Evolutionary conservation across 2,888 invertebrate genomes (phyloP), one percentile per base, ranked within the genome.

Genomic region (Tuberolachnus salignus): DNA sequence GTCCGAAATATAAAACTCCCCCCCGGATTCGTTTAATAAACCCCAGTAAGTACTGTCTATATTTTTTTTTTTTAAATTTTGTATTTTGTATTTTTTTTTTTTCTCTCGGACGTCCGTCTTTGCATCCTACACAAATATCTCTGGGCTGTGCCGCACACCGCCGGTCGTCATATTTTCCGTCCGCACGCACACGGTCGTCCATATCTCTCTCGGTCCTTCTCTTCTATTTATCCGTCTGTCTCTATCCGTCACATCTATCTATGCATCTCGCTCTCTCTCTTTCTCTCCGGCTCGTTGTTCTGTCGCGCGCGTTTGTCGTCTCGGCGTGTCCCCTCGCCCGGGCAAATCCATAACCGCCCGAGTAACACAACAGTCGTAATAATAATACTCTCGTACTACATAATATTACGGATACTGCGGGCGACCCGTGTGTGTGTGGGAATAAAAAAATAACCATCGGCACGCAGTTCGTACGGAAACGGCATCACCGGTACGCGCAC

Each of bases 371-470:
- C n/a, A 42, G 21, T 42, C 34, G 26, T 34, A n/a, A n/a, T n/a
- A n/a, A n/a, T n/a, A n/a, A n/a, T 46, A 13, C 19, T 19, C 1
- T 19, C 21, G 46, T 49, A 14, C 19, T 13, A 1, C 3, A 59
- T 55, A 55, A n/a, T 55, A 23, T 55, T 55, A 26, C 19, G 4
- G 8, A 4, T 26, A 16, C 2, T n/a, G n/a, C n/a, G 14, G 34
- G 34, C 34, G 34, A 6, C 34, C 34, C 4, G 49, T 10, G 51
- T 13, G 19, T 51, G 21, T 70, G 69, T 71, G 71, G 71, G 46
- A 71, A 71, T 59, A 59, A 71, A 71, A 71, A 34, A 64, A 75
- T 55, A 55, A 66, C 66, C 74, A 53, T 64, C 44, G 64, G 53
- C 74, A 34, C 73, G 61, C 63, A 61, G 71, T 59, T 57, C 42